Evolutionary conservation across 2,888 invertebrate species (phyloP).

Genomic region (Cryptus armator): DNA sequence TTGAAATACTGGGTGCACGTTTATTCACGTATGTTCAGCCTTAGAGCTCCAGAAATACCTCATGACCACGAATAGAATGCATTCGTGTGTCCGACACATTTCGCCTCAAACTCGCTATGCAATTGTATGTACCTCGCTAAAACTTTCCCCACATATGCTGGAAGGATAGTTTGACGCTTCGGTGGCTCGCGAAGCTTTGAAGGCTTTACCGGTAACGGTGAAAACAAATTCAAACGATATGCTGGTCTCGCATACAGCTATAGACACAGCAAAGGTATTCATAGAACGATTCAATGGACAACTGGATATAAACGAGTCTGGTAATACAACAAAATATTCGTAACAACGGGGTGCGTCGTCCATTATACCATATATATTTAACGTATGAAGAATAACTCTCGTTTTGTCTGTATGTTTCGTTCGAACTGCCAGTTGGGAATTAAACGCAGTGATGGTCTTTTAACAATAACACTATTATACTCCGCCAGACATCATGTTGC

Average conservation of each 20-base stretch:
- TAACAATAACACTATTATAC: neutral
- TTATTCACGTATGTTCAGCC: slow-evolving; percentile 11
- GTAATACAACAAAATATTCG: slow-evolving; percentile 4
- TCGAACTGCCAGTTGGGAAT: neutral
- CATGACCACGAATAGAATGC: slow-evolving; percentile 50
- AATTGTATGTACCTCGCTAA: slow-evolving; percentile 48
- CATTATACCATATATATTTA: neutral
- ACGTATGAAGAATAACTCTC: neutral
- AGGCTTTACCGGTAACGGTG: slow-evolving; percentile 26
- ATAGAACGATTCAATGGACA: neutral
- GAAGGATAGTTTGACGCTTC: slow-evolving; percentile 40
- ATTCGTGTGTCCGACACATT: slow-evolving; percentile 35
- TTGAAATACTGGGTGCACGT: slow-evolving; percentile 23
- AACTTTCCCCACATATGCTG: slow-evolving; percentile 35
- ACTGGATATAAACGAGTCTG: neutral
- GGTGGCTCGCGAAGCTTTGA: slow-evolving; percentile 29
- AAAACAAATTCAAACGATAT: slow-evolving; percentile 40
- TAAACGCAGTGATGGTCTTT: neutral
- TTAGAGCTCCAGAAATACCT: slow-evolving; percentile 52
- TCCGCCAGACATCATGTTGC: neutral
- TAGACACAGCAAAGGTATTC: slow-evolving; percentile 1
- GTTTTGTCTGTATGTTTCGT: neutral
- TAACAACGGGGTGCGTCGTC: neutral
- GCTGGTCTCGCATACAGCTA: neutral
- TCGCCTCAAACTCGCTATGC: slow-evolving; percentile 17